Evolutionary conservation across 2,888 invertebrate genomes (phyloP).

Genomic region (Leptura quadrifasciata): DNA sequence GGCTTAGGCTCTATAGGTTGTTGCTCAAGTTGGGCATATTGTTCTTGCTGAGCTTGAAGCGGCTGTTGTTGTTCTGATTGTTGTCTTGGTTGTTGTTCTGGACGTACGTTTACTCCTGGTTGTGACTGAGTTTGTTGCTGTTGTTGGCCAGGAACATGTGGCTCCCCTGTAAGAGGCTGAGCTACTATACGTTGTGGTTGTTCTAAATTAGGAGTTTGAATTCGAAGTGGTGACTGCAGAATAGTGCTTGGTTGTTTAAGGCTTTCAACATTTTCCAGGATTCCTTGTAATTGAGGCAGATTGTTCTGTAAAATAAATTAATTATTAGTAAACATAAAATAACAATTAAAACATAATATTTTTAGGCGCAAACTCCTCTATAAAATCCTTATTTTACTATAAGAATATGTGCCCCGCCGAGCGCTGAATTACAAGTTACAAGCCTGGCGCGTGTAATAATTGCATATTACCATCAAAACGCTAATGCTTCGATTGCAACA

Average conservation of each 20-base stretch:
- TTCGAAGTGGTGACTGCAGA: slow-evolving; percentile 4
- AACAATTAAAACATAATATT: too few species aligned
- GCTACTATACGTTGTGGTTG: neutral
- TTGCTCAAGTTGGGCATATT: neutral
- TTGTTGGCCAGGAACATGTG: neutral
- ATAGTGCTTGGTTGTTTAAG: neutral
- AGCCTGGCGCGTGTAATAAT: too few species aligned
- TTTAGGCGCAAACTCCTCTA: too few species aligned
- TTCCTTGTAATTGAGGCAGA: slow-evolving; percentile 52
- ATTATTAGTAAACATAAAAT: neutral
- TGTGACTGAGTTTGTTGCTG: neutral
- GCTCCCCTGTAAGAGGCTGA: neutral
- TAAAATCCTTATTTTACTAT: too few species aligned
- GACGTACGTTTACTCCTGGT: neutral
- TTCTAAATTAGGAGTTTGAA: neutral
- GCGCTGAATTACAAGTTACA: too few species aligned
- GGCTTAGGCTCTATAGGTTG: slow-evolving; percentile 33
- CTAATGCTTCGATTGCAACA: too few species aligned
- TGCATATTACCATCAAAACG: too few species aligned
- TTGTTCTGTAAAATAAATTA: slow-evolving; percentile 49
- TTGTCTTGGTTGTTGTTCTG: neutral
- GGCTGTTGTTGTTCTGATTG: slow-evolving; percentile 5
- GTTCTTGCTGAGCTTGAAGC: neutral
- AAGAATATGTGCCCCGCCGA: too few species aligned
- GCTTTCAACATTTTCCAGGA: slow-evolving; percentile 44